Evolutionary conservation across 2,888 invertebrate genomes (phyloP), one percentile per base, ranked within the genome.

Genomic region (Onthophagus sagittarius): DNA sequence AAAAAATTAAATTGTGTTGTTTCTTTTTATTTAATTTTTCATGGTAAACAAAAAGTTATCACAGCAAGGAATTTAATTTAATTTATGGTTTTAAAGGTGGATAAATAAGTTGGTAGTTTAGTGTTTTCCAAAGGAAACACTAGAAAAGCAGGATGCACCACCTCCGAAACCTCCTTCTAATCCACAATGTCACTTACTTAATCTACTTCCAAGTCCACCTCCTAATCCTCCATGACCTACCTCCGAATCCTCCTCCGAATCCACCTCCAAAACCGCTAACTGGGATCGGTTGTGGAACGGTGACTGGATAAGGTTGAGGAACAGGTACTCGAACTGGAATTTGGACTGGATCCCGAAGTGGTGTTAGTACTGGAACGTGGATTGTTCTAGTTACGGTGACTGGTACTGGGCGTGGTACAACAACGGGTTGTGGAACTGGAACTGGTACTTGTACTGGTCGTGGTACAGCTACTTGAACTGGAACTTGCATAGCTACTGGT

Each of bases 401-500:
- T n/a, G 82, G 70, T 15, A 70, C 67, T 67, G 72, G 81, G 70
- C 89, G 89, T 77, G 90, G 91, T 75, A 93, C 90, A 82, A 88
- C 90, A 86, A 91, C 93, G 84, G 92, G 92, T 11, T 84, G 83
- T 71, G 85, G 82, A 6, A 85, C 85, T 0, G 86, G 88, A 0
- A 89, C 87, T 0, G 87, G 86, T 0, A 87, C 85, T 2, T 86
- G 87, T 0, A 89, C 87, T 0, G 87, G 83, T 69, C 70, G 92
- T 92, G 77, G 77, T 15, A 79, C 76, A 65, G 83, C 89, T 0
- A 84, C 82, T 15, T 82, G 81, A 63, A 80, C 79, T 33, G 2
- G 88, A 87, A 15, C 88, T 0, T 89, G 87, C 2, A 88, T 86
- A 0, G 89, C 87, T 63, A 89, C 85, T 0, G 87, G 85, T 1